Conservation (phyloP, 2,888 invertebrate species). For the Rhaphigaster nebulosa region DNA sequence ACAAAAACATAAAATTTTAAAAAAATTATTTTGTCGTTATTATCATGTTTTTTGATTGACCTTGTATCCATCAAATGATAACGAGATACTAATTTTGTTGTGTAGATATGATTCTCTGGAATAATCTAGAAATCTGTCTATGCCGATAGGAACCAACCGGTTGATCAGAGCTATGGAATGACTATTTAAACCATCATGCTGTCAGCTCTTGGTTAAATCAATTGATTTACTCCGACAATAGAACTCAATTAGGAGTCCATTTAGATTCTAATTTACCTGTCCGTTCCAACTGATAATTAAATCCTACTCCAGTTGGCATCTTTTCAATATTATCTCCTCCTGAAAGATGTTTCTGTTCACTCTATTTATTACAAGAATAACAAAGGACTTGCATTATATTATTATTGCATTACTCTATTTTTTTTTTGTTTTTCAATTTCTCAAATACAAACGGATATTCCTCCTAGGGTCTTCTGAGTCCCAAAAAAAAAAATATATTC, state of each 20-base stretch:
- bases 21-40: too few relatives aligned
- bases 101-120: too few relatives aligned
- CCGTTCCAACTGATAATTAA: not conserved
- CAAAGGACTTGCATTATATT: not conserved
- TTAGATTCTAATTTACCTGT: conserved; percentile 9
- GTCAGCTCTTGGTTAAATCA: not conserved
- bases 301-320: not conserved
- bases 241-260: not conserved
- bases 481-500: too few relatives aligned
- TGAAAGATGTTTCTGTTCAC: not conserved
- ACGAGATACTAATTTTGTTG: too few relatives aligned
- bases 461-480: too few relatives aligned
- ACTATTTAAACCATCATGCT: not conserved
- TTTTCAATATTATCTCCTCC: not conserved
- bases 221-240: not conserved
- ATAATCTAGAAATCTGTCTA: too few relatives aligned
- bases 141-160: not conserved
- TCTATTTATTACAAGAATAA: not conserved
- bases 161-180: not conserved
- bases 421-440: too few relatives aligned
- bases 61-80: too few relatives aligned
- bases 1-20: too few relatives aligned
- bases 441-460: too few relatives aligned
- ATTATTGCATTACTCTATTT: not conserved
- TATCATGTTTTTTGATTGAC: too few relatives aligned